phyloP scores from a whole-genome alignment of 2,797 vertebrate species.

The Urocyon cinereoargenteus region DNA sequence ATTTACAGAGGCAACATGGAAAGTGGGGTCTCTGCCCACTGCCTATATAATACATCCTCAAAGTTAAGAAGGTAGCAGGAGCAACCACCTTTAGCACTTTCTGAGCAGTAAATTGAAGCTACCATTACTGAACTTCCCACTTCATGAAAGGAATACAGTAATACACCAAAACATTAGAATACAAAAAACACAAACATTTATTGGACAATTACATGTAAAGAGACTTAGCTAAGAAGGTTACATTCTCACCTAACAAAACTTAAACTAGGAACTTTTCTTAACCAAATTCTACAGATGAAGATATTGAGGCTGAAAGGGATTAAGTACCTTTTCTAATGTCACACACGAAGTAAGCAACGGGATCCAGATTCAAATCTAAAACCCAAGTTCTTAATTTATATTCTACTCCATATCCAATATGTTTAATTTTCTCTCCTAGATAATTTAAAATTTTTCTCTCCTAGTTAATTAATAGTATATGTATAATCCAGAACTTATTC shows the following conservation, averaged over 20 bases:
- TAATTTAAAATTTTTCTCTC: not conserved
- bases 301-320: not conserved
- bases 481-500: slow-evolving; percentile 28
- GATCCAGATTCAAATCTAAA: slow-evolving; percentile 38
- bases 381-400: slow-evolving; percentile 7
- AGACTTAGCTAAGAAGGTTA: not conserved
- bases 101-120: slow-evolving; percentile 5
- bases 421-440: slow-evolving; percentile 1
- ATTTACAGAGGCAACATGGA: slow-evolving; percentile 70
- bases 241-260: not conserved
- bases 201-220: not conserved
- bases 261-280: not conserved
- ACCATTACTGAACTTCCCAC: not conserved
- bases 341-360: not conserved
- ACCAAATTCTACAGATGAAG: slow-evolving; percentile 8
- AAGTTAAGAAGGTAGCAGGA: slow-evolving; percentile 54
- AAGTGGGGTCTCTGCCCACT: slow-evolving; percentile 68
- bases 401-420: not conserved
- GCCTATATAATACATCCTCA: slow-evolving; percentile 45
- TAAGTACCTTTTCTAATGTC: not conserved
- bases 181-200: not conserved
- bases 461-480: not conserved
- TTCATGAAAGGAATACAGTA: slow-evolving; percentile 42
- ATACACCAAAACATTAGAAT: not conserved
- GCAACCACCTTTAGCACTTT: slow-evolving; percentile 35